Evolutionary conservation across 2,797 vertebrate species (phyloP), one percentile per base, ranked within the genome.

Genomic region (Karalla daura): DNA sequence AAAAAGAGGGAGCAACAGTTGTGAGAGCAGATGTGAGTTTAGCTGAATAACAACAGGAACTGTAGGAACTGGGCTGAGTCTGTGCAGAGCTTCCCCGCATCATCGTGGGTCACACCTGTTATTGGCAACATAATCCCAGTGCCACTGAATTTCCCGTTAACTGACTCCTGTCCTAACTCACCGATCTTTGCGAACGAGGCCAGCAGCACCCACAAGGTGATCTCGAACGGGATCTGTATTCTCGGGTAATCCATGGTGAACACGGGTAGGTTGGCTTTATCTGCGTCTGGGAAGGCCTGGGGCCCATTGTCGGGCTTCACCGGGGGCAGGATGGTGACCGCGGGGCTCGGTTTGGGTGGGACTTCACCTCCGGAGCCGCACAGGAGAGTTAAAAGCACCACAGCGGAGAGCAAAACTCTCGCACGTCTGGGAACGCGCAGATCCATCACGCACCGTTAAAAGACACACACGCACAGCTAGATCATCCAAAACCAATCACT

Each of bases 171-270:
- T 5, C 35, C 17, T 17, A 30, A 89, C 96, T 96, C 89, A 98
- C 97, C 97, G 51, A 98, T 97, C 89, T 98, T 98, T 69, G 97
- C 96, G 49, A 99, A 94, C 3, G 96, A 99, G 11, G 97, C 97
- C 70, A 98, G 90, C 62, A 98, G 85, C 63, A 98, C 94, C 96
- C 96, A 98, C 6, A 98, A 89, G 7, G 96, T 98, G 86, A 98
- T 96, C 91, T 99, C 97, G 86, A 98, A 96, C 2, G 97, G 97
- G 32, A 98, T 92, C 78, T 98, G 96, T 77, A 99, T 95, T 62
- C 96, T 95, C 2, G 93, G 83, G 68, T 99, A 98, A 77, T 99
- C 90, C 89, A 97, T 88, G 5, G 94, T 94, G 81, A 99, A 98
- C 67, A 97, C 92, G 0, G 95, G 95, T 15, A 98, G 83, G 18